A percentile compares a stretch with the other conserved stretches of the same genome.
These are phyloP conservation scores for Drosophila ficusphila DNA, from an alignment of 1,140 invertebrate species.

Conservation along the genomic window DNA sequence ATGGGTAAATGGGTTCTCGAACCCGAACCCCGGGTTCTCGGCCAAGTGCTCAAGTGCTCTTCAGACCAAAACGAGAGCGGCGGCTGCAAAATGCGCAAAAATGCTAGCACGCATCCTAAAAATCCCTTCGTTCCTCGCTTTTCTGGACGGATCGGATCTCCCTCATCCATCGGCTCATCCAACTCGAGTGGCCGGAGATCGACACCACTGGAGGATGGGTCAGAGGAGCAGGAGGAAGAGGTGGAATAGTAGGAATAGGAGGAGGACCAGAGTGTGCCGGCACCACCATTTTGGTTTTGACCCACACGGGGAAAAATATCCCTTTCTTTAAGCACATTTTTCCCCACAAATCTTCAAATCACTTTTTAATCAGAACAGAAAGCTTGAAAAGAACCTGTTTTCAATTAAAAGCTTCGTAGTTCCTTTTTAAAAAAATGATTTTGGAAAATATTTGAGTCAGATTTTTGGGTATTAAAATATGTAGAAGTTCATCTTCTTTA, in stretches of 20 bases:
- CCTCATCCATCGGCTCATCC: neutral
- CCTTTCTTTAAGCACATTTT: too few relatives aligned
- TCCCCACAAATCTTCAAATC: too few relatives aligned
- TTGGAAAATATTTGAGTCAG: too few relatives aligned
- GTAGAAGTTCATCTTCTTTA: too few relatives aligned
- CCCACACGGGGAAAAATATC: conserved; percentile 14
- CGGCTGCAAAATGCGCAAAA: conserved; percentile 62
- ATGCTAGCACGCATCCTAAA: conserved; percentile 43
- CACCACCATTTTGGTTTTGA: conserved; percentile 18
- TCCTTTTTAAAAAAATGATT: too few relatives aligned
- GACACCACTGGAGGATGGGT: conserved; percentile 28
- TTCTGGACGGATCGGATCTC: neutral
- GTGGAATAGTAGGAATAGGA: neutral
- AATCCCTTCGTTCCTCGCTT: neutral
- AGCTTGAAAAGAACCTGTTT: too few relatives aligned
- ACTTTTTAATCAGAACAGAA: neutral
- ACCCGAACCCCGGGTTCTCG: conserved; percentile 15
- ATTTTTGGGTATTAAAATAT: too few relatives aligned
- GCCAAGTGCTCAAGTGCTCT: conserved; percentile 47
- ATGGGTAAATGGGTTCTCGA: conserved; percentile 19
- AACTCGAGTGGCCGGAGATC: conserved; percentile 32
- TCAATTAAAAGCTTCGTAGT: too few relatives aligned
- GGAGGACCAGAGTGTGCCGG: conserved; percentile 24
- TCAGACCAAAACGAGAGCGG: conserved; percentile 59
- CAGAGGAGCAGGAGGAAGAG: conserved; percentile 1